Evolutionary conservation across 2,888 invertebrate genomes (phyloP), one percentile per base, ranked within the genome.

Genomic region (Nephrotoma guestfalica): DNA sequence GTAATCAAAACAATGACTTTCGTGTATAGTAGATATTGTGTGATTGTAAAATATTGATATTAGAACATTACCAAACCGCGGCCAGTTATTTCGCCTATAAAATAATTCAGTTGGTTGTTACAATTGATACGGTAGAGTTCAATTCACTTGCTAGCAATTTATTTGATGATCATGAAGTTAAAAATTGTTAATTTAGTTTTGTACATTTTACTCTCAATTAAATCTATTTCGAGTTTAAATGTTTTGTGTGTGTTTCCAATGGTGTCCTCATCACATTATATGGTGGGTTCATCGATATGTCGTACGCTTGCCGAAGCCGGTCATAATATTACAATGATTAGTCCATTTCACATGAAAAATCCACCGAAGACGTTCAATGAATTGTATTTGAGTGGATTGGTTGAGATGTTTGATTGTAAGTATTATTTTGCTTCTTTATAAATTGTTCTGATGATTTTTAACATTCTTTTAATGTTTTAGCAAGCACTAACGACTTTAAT

Each of bases 201-300:
- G 11, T 71, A 30, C 71, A 71, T 71, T 30, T 71, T 30, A 9
- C 18, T 71, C 30, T 18, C 71, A 30, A 30, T 30, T 30, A 71
- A 71, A 18, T 71, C 71, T 30, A 71, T 30, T 71, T 71, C 30
- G 71, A 30, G 57, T 18, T 86, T 43, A 43, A 86, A 86, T 9
- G 57, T 86, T 18, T 86, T 57, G 11, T 30, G 51, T 41, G 86
- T 86, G n/a, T 86, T 86, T 51, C 86, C 51, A n/a, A 89, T 88
- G 87, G 83, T 88, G 88, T 88, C 88, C 7, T 88, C 87, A 87
- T 88, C 89, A 11, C 90, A 90, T 87, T 88, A 51, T 83, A 90
- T 90, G 87, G 89, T 91, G 15, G 90, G 90, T 0, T 89, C 90
- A 5, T 88, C 90, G 0, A 86, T 91, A 86, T 89, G 91, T 87